Evolutionary conservation across 1,140 invertebrate species (phyloP), one percentile per base, ranked within the genome.

Genomic region (Leptinotarsa texana): DNA sequence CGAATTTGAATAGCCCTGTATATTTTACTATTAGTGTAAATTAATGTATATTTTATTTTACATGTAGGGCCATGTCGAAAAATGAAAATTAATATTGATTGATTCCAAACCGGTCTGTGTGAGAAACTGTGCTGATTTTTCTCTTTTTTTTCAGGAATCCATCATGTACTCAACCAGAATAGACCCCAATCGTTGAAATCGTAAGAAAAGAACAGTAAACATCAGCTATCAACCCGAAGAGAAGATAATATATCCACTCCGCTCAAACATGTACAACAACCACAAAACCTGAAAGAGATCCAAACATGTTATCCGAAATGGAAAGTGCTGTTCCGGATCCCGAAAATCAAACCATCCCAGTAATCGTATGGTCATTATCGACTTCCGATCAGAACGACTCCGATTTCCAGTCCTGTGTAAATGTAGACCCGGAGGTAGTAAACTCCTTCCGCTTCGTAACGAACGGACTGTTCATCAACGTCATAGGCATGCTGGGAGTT

Each of bases 401-500:
- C 49, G 22, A 70, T 21, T 70, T 57, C 69, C 48, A 70, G 49
- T 80, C 79, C 17, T 82, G 80, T 72, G 13, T 80, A 3, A 76
- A 75, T 17, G 33, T 72, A 18, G 77, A 80, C 47, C 49, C 69
- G 0, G 77, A 79, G 13, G 48, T 69, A 4, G 33, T 79, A 1
- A 77, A 76, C 49, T 78, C 79, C 49, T 81, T 78, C 61, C 73
- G 94, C 76, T 96, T 97, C 86, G 89, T 96, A 82, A 90, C 93
- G 33, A 94, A 93, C 83, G 96, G 96, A 18, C 88, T 98, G 62
- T 85, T 96, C 62, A 88, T 97, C 15, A 95, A 95, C 81, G 83
- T 93, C 15, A 90, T 97, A 17, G 94, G 95, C 67, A 81, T 93
- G 1, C 91, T 96, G 33, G 96, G 97, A 0, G 91, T 98, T 47